Conservation (phyloP, 2,888 invertebrate genomes). For the Synergus umbraculus region DNA sequence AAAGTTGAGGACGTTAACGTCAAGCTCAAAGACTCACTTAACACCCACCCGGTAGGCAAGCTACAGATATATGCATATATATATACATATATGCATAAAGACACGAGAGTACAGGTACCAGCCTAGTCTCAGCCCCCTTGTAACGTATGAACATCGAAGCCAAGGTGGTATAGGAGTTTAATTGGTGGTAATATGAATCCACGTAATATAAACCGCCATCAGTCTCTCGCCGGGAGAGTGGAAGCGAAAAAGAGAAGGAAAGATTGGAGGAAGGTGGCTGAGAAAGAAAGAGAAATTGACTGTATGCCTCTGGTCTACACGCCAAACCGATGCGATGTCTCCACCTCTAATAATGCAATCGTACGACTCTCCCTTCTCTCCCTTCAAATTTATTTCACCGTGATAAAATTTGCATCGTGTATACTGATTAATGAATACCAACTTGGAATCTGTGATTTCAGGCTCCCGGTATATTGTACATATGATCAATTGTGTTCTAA, state of each 20-base stretch:
- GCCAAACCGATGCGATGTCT: conserved; percentile 66
- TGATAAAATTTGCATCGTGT: conserved; percentile 41
- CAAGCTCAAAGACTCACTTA: conserved; percentile 50
- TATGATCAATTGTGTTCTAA: neutral
- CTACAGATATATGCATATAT: neutral
- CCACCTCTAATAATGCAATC: conserved; percentile 54
- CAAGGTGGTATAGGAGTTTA: conserved; percentile 69
- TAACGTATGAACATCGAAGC: conserved; percentile 65
- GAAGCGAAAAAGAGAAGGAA: conserved; percentile 36
- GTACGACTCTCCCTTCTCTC: conserved; percentile 17
- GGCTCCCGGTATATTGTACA: neutral
- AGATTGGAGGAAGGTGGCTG: conserved; percentile 28
- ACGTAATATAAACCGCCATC: conserved; percentile 72
- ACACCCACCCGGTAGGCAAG: conserved; percentile 46
- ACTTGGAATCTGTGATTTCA: conserved; percentile 6
- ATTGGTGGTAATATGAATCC: conserved; percentile 73
- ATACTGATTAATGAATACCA: neutral
- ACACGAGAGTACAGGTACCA: conserved; percentile 18
- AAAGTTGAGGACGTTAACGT: conserved; percentile 43
- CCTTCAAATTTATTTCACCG: conserved; percentile 30
- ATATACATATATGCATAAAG: conserved; percentile 1
- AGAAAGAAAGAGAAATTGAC: conserved; percentile 40
- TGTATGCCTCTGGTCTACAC: conserved; percentile 35
- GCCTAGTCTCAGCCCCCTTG: conserved; percentile 42
- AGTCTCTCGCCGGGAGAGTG: conserved; percentile 59